Percentiles rank a stretch among this genome's conserved stretches.
Conservation (phyloP, 1,140 invertebrate species). For the Drosophila insularis region DNA sequence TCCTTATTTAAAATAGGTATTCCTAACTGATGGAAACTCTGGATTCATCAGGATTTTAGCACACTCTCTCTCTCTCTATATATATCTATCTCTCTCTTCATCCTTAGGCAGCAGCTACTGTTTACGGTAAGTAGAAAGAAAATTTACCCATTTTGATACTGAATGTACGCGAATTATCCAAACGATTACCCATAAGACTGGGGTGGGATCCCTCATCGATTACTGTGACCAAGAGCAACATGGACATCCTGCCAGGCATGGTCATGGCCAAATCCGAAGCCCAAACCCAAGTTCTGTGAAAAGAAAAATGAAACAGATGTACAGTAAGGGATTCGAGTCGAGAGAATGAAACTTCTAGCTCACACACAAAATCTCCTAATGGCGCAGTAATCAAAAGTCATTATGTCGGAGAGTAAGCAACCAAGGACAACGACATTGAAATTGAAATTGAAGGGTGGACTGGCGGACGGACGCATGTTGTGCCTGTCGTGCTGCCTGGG, state of each 20-base stretch:
- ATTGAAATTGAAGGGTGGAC: conserved; percentile 12
- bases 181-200: conserved; percentile 58
- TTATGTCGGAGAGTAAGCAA: conserved; percentile 62
- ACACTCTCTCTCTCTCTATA: no score
- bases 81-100: no score
- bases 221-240: conserved; percentile 17
- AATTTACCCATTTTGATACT: conserved; percentile 40
- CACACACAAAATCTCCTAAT: conserved; percentile 62
- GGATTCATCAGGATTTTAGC: no score
- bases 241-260: conserved; percentile 35
- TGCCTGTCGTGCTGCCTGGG: conserved; percentile 39
- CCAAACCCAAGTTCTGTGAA: background rate
- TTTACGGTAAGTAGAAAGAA: conserved; percentile 11
- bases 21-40: no score
- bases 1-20: no score
- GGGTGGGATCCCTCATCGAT: conserved; percentile 14
- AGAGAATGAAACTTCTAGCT: conserved; percentile 37
- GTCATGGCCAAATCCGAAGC: conserved; percentile 38
- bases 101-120: background rate
- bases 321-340: conserved; percentile 31
- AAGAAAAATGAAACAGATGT: conserved; percentile 72
- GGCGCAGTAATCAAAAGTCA: conserved; percentile 79
- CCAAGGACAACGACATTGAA: conserved; percentile 59
- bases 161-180: conserved; percentile 62
- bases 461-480: conserved; percentile 1